phyloP scores from a whole-genome alignment of 2,113 vertebrate genomes.

The Strix uralensis region DNA sequence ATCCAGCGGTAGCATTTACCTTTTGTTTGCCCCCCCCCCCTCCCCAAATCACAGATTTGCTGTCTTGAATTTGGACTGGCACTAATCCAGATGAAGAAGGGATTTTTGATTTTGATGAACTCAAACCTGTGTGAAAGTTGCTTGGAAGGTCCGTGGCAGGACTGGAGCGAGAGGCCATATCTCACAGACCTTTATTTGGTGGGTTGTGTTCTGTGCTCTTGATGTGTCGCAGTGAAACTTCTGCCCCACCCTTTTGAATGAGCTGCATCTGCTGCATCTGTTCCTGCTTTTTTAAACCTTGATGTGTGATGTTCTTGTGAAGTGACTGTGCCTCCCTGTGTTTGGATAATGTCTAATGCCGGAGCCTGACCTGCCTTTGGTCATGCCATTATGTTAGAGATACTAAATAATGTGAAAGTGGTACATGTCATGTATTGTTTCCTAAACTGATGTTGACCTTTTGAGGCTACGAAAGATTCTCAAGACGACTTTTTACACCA shows the following conservation, averaged over 20 bases:
- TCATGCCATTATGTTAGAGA: fast-evolving
- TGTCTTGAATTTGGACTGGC: not conserved
- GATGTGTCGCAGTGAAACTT: not conserved
- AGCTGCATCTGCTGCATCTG: not conserved
- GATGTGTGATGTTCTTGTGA: not conserved
- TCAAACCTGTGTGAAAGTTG: not conserved
- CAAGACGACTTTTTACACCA: not conserved
- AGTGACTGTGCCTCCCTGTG: not conserved
- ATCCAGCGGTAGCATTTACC: not conserved
- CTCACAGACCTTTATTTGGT: fast-evolving
- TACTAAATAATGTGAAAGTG: not conserved
- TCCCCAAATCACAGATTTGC: not conserved
- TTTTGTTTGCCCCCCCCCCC: not conserved
- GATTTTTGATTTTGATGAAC: not conserved
- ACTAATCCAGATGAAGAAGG: not conserved
- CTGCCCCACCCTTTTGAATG: not conserved
- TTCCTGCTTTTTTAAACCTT: not conserved
- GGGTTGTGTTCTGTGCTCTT: not conserved
- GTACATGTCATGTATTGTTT: not conserved
- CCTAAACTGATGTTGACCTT: not conserved
- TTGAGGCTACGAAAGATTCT: not conserved
- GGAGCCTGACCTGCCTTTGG: not conserved
- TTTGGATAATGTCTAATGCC: not conserved
- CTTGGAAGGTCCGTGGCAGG: no score
- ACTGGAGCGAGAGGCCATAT: not conserved